Evolutionary conservation across 2,888 invertebrate species (phyloP), one percentile per base, ranked within the genome.

Genomic region (Ferrisia virgata): DNA sequence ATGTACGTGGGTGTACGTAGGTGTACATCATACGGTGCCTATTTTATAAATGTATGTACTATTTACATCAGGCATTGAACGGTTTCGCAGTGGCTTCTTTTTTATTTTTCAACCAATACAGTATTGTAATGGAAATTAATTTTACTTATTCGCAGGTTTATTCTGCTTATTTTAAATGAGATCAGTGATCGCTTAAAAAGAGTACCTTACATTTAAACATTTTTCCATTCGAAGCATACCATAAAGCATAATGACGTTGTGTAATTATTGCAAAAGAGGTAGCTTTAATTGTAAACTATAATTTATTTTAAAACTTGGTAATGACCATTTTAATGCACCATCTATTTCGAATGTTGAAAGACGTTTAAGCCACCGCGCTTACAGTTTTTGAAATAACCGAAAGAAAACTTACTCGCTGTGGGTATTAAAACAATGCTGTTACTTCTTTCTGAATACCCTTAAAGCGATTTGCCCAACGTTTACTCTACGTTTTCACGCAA

Each of bases 251-350:
- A 36, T 18, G 72, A 36, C 72, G 25, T 36, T 11, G 22, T 76
- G 72, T 76, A 76, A 76, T 76, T 64, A 64, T 64, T 33, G 69
- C 31, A 36, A 76, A 76, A 76, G 36, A 76, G 72, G 18, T 36
- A 36, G 72, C 72, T 36, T 76, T 76, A 76, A 76, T 76, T 76
- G 36, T 76, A 36, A 18, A 18, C 72, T 18, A 28, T 76, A 36
- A 76, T 76, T 76, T 76, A 76, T 11, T 76, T 76, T 33, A 9
- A 4, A 76, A 76, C 72, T 36, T 36, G 18, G 72, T 76, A 76
- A 76, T 76, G 72, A 76, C 72, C 72, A 22, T 36, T 76, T 76
- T 76, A 76, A 76, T 76, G 72, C 72, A 33, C 72, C 72, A 36
- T 76, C 72, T 76, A 76, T 76, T 69, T 76, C 22, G 13, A 76